Evolutionary conservation across 2,113 vertebrate genomes (phyloP).

Genomic region (Hippopotamus amphibius): DNA sequence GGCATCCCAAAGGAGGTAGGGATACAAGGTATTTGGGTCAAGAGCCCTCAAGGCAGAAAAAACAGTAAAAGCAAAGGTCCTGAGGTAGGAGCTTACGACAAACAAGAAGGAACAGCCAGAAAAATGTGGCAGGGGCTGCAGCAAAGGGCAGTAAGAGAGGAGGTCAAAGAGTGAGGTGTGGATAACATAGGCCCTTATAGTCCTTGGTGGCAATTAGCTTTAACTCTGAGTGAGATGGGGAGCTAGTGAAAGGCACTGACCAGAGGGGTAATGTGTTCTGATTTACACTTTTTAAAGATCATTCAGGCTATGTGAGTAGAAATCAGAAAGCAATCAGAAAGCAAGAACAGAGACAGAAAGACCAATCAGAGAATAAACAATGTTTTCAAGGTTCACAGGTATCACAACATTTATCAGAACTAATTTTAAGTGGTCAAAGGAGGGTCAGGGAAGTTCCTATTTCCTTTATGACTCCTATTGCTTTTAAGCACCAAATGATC

Average conservation of each 20-base stretch:
- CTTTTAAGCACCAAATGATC: neutral
- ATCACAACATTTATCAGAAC: neutral
- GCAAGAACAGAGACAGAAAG: neutral
- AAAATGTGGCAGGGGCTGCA: neutral
- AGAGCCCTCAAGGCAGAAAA: neutral
- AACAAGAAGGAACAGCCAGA: neutral
- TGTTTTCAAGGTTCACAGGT: neutral
- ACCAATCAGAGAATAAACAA: neutral
- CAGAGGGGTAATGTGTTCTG: neutral
- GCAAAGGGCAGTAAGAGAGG: neutral
- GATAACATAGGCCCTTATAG: neutral
- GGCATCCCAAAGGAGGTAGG: neutral
- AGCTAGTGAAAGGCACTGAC: neutral
- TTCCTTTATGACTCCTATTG: neutral
- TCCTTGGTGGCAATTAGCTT: neutral
- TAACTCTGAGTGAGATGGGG: neutral
- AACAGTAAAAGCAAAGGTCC: neutral
- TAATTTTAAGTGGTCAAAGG: neutral
- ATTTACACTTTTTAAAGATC: neutral
- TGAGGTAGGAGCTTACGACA: neutral
- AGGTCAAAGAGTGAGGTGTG: neutral
- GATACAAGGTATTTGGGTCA: neutral
- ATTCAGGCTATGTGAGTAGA: neutral
- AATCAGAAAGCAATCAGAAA: neutral
- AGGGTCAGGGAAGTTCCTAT: conserved; percentile 1